Evolutionary conservation across 1,140 invertebrate species (phyloP).

Genomic region (Nephila pilipes): DNA sequence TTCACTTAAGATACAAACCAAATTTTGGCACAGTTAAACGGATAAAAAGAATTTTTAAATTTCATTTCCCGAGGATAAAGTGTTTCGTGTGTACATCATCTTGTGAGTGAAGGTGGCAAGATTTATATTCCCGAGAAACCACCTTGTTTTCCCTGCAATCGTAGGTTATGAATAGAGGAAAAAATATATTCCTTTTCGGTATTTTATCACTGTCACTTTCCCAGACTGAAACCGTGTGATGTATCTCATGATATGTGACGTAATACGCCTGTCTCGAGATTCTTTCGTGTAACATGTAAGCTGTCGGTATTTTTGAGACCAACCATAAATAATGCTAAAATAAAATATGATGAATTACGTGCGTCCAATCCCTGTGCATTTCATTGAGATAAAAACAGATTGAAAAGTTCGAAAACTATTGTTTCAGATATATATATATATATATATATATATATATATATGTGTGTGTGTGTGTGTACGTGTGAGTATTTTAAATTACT

Average conservation of each 20-base stretch:
- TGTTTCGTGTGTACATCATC: not conserved
- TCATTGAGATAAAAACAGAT: not conserved
- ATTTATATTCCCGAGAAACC: not conserved
- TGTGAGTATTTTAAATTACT: too few relatives aligned
- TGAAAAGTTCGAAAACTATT: not conserved
- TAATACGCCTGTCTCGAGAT: not conserved
- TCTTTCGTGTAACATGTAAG: not conserved
- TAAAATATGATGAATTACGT: conserved; percentile 28
- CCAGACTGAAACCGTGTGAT: conserved; percentile 44
- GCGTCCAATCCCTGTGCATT: not conserved
- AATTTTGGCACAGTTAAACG: not conserved
- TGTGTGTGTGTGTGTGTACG: too few relatives aligned
- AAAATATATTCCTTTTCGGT: not conserved
- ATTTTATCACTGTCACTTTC: conserved; percentile 51
- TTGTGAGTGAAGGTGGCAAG: not conserved
- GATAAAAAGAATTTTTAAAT: not conserved
- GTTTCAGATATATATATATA: too few relatives aligned
- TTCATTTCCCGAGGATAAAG: not conserved
- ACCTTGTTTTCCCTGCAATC: not conserved
- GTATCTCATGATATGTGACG: conserved; percentile 31
- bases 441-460: too few relatives aligned
- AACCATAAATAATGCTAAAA: conserved; percentile 38
- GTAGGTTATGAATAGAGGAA: not conserved
- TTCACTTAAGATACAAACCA: not conserved
- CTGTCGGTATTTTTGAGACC: conserved; percentile 2